phyloP scores from a whole-genome alignment of 2,113 vertebrate genomes.

The Raja brachyura region DNA sequence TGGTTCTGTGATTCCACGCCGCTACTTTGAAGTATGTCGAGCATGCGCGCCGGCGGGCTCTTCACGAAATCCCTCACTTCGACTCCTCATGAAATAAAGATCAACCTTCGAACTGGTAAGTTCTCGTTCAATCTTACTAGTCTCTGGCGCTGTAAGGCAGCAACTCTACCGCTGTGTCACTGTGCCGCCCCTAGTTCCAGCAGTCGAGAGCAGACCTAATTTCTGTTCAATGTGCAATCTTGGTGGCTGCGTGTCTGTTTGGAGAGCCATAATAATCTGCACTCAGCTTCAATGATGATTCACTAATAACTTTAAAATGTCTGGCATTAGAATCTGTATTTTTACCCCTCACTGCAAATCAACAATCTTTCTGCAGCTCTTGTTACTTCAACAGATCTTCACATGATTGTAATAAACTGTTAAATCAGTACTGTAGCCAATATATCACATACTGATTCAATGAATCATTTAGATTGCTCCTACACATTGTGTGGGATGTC shows the following conservation, averaged over 20 bases:
- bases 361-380: background rate
- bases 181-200: background rate
- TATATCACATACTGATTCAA: constrained; percentile 22
- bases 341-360: background rate
- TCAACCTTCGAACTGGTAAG: too few relatives aligned
- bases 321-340: background rate
- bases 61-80: too few relatives aligned
- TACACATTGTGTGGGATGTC: constrained; percentile 32
- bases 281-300: background rate
- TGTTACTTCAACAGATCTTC: background rate
- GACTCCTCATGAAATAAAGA: too few relatives aligned
- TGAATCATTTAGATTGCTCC: constrained; percentile 32
- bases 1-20: too few relatives aligned
- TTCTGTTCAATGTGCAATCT: background rate
- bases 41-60: too few relatives aligned
- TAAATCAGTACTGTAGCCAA: background rate
- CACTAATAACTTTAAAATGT: background rate
- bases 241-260: background rate
- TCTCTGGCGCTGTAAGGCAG: too few relatives aligned
- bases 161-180: too few relatives aligned
- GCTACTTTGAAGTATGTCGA: too few relatives aligned
- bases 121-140: too few relatives aligned
- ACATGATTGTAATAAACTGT: background rate
- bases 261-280: background rate
- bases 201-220: background rate